A percentile compares a stretch with the other conserved stretches of the same genome.
Conservation (phyloP, 1,140 invertebrate species). For the Hypsibius dujardini region DNA sequence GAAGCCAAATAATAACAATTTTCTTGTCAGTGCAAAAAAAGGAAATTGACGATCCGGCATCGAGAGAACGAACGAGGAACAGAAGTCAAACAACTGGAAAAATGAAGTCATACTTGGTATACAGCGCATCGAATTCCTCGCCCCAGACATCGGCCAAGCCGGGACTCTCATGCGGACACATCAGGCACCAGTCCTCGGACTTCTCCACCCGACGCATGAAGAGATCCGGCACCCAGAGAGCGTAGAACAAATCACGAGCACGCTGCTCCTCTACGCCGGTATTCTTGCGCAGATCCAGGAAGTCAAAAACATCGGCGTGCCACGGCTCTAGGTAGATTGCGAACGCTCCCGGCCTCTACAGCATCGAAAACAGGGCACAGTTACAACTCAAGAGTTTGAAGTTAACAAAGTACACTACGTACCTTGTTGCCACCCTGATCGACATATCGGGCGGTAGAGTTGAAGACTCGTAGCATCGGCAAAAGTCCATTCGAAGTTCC, state of each 20-base stretch:
- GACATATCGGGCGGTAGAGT: slow-evolving; percentile 88
- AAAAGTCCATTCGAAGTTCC: slow-evolving; percentile 89
- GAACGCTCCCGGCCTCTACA: slow-evolving; percentile 85
- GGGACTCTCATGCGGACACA: slow-evolving; percentile 87
- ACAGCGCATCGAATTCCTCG: slow-evolving; percentile 77
- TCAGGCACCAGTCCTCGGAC: slow-evolving; percentile 73
- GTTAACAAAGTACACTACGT: slow-evolving; percentile 18
- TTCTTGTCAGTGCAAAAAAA: slow-evolving; percentile 18
- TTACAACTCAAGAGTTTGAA: neutral
- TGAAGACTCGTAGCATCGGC: slow-evolving; percentile 88
- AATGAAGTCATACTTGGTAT: slow-evolving; percentile 43
- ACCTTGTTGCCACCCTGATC: slow-evolving; percentile 94
- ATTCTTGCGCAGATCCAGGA: slow-evolving; percentile 81
- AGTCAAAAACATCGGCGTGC: slow-evolving; percentile 94
- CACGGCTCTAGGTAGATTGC: slow-evolving; percentile 96
- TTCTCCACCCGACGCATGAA: slow-evolving; percentile 90
- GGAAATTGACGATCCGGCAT: neutral
- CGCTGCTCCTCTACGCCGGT: slow-evolving; percentile 78
- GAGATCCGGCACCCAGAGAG: slow-evolving; percentile 92
- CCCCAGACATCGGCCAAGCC: slow-evolving; percentile 81
- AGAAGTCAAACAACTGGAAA: slow-evolving; percentile 17
- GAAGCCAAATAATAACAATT: slow-evolving; percentile 1
- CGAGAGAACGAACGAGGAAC: no score
- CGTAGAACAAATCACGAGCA: slow-evolving; percentile 92
- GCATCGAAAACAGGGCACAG: slow-evolving; percentile 1